Base-by-base conservation (phyloP, 2,113 vertebrate genomes). In the Marmota monax region DNA sequence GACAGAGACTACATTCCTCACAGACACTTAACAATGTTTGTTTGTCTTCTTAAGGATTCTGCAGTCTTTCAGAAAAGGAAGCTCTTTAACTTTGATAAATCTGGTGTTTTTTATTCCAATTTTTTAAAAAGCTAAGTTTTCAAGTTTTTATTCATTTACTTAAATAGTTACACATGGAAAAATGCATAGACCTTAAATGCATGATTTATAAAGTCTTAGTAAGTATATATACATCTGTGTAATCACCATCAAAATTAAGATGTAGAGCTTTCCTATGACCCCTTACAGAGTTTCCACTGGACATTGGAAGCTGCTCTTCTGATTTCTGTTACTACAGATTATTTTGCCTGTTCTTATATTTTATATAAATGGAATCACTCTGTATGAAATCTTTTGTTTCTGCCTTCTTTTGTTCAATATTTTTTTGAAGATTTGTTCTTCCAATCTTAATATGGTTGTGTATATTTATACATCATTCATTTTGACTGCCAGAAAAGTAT, bases 121-220 rank as follows among this genome's bases (percentile, higher is more conserved):
- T 63, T 85, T 82, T 32, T 74, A 32, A 79, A 79, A 88, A 69
- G 51, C 56, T 29, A 84, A 11, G 4, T 73, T 34, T 82, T 58
- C 1, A 84, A 20, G 25, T 56, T 82, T 92, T 56, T 10, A 67
- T 67, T 58, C 7, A 53, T 69, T 73, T 56, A 14, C 37, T 70
- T 37, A 51, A 79, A 4, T 76, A 42, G 88, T 96, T 37, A 92
- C 18, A 67, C 58, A 9, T 23, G 79, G 0, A 39, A 12, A 78
- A 92, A 79, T 88, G 23, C 2, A 65, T 7, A 93, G 42, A 72
- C n/a, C 13, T 32, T 48, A 92, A 89, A 0, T 92, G 18, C 37
- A 32, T 91, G 94, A 95, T 63, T 93, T 77, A 84, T 22, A 42
- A 79, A 13, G 14, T 83, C 70, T 92, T 85, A n/a, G 45, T 61